Evolutionary conservation across 2,888 invertebrate genomes (phyloP).

Genomic region (Yponomeuta cagnagella): DNA sequence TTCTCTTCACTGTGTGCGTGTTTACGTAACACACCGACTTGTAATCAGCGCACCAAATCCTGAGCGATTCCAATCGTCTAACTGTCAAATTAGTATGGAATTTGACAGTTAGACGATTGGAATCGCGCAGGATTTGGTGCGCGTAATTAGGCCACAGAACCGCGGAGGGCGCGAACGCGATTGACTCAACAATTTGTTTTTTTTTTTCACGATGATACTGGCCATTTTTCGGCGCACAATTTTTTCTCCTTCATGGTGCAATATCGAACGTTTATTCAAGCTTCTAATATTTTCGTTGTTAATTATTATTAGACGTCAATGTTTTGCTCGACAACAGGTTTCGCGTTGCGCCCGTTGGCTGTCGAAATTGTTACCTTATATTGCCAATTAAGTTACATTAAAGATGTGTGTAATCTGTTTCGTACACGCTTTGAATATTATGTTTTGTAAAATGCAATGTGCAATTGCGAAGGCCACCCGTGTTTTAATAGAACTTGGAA

Average conservation of each 20-base stretch:
- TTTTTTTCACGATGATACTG: slow-evolving; percentile 29
- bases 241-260: background rate
- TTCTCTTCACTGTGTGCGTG: slow-evolving; percentile 32
- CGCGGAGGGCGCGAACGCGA: slow-evolving; percentile 34
- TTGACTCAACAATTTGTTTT: slow-evolving; percentile 65
- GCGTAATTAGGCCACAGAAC: slow-evolving; percentile 26
- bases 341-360: background rate
- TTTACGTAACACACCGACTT: slow-evolving; percentile 66
- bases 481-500: too few species aligned
- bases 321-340: background rate
- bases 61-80: too few species aligned
- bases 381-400: slow-evolving; percentile 2
- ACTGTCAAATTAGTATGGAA: too few species aligned
- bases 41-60: slow-evolving; percentile 39
- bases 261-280: background rate
- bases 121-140: too few species aligned
- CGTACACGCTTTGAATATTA: background rate
- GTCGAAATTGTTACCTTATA: background rate
- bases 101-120: too few species aligned
- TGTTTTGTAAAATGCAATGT: slow-evolving; percentile 1
- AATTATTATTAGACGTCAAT: background rate
- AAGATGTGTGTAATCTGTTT: background rate
- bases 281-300: background rate
- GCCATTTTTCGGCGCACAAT: background rate
- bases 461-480: background rate